phyloP scores from a whole-genome alignment of 2,797 vertebrate genomes.

The Sebastes itinus region DNA sequence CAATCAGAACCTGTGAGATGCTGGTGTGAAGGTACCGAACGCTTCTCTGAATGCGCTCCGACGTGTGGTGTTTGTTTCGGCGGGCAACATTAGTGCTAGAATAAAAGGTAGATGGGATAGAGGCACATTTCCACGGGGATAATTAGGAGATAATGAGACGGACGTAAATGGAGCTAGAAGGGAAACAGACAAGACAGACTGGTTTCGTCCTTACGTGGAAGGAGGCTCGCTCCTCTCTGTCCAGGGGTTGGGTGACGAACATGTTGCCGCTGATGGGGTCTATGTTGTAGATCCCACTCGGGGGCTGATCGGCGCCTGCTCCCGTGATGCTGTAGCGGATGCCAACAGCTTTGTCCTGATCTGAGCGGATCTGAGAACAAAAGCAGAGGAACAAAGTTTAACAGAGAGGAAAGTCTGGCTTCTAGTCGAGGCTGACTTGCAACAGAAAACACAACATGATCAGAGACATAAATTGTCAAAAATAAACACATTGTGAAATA shows the following conservation, averaged over 20 bases:
- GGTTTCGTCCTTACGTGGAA: slow-evolving; percentile 88
- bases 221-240: slow-evolving; percentile 94
- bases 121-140: slow-evolving; percentile 27
- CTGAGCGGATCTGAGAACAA: slow-evolving; percentile 91
- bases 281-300: slow-evolving; percentile 96
- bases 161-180: slow-evolving; percentile 23
- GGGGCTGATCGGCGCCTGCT: slow-evolving; percentile 96
- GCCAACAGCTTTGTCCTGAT: slow-evolving; percentile 96
- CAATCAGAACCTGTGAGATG: slow-evolving; percentile 38
- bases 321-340: slow-evolving; percentile 99
- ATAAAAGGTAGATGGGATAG: slow-evolving; percentile 28
- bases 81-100: slow-evolving; percentile 6
- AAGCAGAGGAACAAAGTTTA: slow-evolving; percentile 42
- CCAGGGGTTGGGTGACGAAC: slow-evolving; percentile 96
- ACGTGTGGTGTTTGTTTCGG: slow-evolving; percentile 21
- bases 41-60: slow-evolving; percentile 4
- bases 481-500: slow-evolving; percentile 7
- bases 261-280: slow-evolving; percentile 96
- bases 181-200: slow-evolving; percentile 10
- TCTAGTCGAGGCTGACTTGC: background rate
- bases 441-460: slow-evolving; percentile 23
- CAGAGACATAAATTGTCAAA: slow-evolving; percentile 14
- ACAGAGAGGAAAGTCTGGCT: background rate
- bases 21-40: slow-evolving; percentile 16
- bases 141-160: slow-evolving; percentile 47